Evolutionary conservation across 2,797 vertebrate genomes (phyloP), one percentile per base, ranked within the genome.

Genomic region (Galago senegalensis): DNA sequence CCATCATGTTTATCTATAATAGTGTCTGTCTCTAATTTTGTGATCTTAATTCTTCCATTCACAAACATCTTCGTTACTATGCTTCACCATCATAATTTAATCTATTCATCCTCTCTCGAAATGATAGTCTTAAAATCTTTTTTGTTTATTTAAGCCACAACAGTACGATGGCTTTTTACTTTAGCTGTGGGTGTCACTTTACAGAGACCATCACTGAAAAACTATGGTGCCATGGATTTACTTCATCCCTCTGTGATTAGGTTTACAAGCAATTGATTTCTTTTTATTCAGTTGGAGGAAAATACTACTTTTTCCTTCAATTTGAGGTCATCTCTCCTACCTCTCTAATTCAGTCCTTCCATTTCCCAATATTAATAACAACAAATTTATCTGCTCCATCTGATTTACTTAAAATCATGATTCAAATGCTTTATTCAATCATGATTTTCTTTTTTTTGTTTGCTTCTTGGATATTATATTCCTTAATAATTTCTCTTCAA

Each of bases 381-480:
- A 91, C 61, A 1, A 76, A 53, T 10, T 61, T 82, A 61, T 31
- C 18, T 96, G 18, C 9, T 8, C 8, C 29, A 58, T 81, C 4
- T 72, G 53, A 83, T 80, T 89, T 85, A 73, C 73, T 88, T 80
- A 56, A 88, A 93, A 70, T 84, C 27, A 91, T 20, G 70, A 77
- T 93, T 93, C 2, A 76, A 70, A 53, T 53, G 23, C 0, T 2
- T 7, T 85, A 13, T 0, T 1, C 11, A 77, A 8, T 79, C 6
- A 79, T 20, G 79, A 27, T 37, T 83, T 79, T 49, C 29, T 53
- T 77, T 34, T 12, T 53, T 75, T 37, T 46, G 25, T 43, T 91
- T 73, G 7, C 63, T 89, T 81, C 16, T 73, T 85, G 1, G 7
- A 27, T 2, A 65, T 56, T 63, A 53, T 61, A 73, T 27, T 92